A percentile compares a stretch with the other conserved stretches of the same genome.
Evolutionary conservation across 1,140 invertebrate genomes (phyloP).

Genomic region (Neotoxoptera formosana): DNA sequence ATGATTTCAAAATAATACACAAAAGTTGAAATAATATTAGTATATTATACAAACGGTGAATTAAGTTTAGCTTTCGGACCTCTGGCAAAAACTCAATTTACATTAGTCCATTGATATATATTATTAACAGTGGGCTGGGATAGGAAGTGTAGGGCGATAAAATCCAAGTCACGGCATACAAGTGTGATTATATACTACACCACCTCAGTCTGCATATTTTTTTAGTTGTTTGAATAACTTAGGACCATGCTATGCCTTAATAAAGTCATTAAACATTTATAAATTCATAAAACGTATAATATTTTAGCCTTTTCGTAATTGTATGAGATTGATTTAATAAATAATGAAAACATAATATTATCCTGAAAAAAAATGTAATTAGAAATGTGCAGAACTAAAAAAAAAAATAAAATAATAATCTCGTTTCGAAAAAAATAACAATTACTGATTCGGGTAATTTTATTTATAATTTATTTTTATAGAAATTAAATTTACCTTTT

Average conservation of each 20-base stretch:
- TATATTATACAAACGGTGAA: background rate
- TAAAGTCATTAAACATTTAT: slow-evolving; percentile 34
- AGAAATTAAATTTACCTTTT: background rate
- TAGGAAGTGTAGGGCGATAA: slow-evolving; percentile 1
- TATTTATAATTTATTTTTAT: background rate
- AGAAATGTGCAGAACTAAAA: background rate
- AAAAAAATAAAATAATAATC: too few species aligned
- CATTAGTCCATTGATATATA: slow-evolving; percentile 37
- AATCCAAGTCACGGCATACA: slow-evolving; percentile 15
- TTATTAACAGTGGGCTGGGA: slow-evolving; percentile 14
- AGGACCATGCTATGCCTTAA: slow-evolving; percentile 2
- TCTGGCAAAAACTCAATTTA: slow-evolving; percentile 21
- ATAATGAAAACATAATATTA: background rate
- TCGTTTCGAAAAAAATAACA: background rate
- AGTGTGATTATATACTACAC: slow-evolving; percentile 25
- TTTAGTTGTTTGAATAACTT: slow-evolving; percentile 34
- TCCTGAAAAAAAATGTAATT: background rate
- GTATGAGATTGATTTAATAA: background rate
- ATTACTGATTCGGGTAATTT: too few species aligned
- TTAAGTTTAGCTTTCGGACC: background rate
- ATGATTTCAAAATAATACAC: background rate
- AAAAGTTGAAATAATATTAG: background rate
- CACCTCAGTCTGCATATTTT: background rate
- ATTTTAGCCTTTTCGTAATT: background rate
- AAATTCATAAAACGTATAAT: background rate